Conservation (phyloP, 2,113 vertebrate species). For the Oxyura jamaicensis region DNA sequence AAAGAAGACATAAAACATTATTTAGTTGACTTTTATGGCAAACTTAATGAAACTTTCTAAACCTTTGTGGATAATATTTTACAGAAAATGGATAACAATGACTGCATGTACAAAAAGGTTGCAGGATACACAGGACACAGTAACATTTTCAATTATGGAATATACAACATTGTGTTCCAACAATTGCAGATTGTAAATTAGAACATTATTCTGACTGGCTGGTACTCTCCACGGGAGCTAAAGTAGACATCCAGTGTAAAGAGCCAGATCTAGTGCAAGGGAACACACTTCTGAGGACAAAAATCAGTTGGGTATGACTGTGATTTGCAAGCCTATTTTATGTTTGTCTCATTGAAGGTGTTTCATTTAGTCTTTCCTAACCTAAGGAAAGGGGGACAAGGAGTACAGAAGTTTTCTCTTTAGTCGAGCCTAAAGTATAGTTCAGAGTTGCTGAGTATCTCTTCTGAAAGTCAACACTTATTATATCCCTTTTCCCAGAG, state of each 20-base stretch:
- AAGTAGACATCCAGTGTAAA: neutral
- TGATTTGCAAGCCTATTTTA: neutral
- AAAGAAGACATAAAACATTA: constrained; percentile 25
- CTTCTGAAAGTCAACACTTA: neutral
- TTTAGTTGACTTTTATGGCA: constrained; percentile 31
- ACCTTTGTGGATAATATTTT: constrained; percentile 3
- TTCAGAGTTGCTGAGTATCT: neutral
- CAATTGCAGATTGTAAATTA: neutral
- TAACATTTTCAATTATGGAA: neutral
- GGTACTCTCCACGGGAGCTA: neutral
- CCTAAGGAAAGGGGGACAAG: neutral
- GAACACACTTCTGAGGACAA: neutral
- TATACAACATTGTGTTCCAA: neutral
- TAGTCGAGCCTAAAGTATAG: neutral
- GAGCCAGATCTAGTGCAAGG: neutral
- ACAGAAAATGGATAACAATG: neutral
- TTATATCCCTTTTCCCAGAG: neutral
- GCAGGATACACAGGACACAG: neutral
- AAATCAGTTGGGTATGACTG: neutral
- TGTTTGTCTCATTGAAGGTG: neutral
- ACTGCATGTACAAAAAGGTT: neutral
- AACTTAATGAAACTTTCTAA: constrained; percentile 38
- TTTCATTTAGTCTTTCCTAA: neutral
- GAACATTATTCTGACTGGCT: neutral
- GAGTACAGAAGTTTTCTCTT: neutral